A percentile compares a stretch with the other conserved stretches of the same genome.
Conservation (phyloP, 2,113 vertebrate genomes). For the Sitta europaea region DNA sequence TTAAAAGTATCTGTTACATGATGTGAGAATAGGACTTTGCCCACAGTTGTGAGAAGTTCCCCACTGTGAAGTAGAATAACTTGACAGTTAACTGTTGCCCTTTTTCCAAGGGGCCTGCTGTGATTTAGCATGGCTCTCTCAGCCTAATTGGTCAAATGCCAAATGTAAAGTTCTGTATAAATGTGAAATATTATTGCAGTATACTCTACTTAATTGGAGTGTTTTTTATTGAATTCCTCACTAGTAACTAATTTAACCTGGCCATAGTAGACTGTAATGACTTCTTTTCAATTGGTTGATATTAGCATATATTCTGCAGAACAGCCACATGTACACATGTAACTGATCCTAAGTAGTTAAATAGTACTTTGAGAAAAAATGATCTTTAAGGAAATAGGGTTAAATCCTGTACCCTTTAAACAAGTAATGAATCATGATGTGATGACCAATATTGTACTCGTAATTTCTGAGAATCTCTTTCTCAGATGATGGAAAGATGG, state of each 20-base stretch:
- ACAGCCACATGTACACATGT: not conserved
- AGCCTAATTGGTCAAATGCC: not conserved
- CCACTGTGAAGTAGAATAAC: not conserved
- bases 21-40: not conserved
- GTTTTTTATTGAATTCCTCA: not conserved
- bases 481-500: not conserved
- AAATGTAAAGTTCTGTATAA: slow-evolving; percentile 1
- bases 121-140: slow-evolving; percentile 1
- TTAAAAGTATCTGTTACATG: not conserved
- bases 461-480: not conserved
- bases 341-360: not conserved
- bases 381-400: not conserved
- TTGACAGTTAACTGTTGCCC: not conserved
- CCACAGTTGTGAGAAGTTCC: not conserved
- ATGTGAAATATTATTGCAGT: slow-evolving; percentile 38
- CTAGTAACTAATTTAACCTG: not conserved
- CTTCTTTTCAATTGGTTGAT: not conserved
- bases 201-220: slow-evolving; percentile 20
- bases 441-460: not conserved
- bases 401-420: not conserved
- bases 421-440: not conserved
- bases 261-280: not conserved
- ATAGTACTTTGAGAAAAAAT: not conserved
- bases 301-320: not conserved
- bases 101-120: slow-evolving; percentile 4